Evolutionary conservation across 2,888 invertebrate species (phyloP).

Genomic region (Lucinisca nassula): DNA sequence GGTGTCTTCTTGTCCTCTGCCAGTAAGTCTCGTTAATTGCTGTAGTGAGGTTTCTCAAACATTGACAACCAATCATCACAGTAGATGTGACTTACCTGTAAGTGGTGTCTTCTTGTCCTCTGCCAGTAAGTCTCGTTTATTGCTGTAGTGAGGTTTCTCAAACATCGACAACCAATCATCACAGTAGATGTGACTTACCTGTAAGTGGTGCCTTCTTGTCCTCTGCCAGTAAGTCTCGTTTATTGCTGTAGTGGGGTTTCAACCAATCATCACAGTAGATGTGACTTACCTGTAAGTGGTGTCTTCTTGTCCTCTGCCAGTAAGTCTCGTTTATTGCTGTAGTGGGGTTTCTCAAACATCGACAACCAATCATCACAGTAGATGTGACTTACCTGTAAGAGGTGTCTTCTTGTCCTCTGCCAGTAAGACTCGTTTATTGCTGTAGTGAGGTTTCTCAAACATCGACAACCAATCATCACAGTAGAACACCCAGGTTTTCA

Average conservation of each 20-base stretch:
- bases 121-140: conserved; percentile 75
- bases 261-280: conserved; percentile 84
- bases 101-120: conserved; percentile 72
- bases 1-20: conserved; percentile 74
- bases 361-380: conserved; percentile 84
- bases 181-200: conserved; percentile 80
- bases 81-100: conserved; percentile 75
- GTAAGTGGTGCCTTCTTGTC: conserved; percentile 72
- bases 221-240: conserved; percentile 74
- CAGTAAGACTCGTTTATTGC: conserved; percentile 74
- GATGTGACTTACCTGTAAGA: conserved; percentile 72
- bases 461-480: conserved; percentile 85
- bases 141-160: conserved; percentile 72
- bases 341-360: conserved; percentile 72
- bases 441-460: conserved; percentile 71
- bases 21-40: conserved; percentile 74
- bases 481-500: conserved; percentile 80
- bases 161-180: conserved; percentile 83
- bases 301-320: conserved; percentile 74
- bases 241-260: conserved; percentile 73
- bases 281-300: conserved; percentile 71
- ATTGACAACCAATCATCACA: conserved; percentile 85
- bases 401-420: conserved; percentile 74
- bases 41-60: conserved; percentile 71
- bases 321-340: conserved; percentile 74